phyloP scores from a whole-genome alignment of 2,888 invertebrate genomes.

The Notodonta dromedarius region DNA sequence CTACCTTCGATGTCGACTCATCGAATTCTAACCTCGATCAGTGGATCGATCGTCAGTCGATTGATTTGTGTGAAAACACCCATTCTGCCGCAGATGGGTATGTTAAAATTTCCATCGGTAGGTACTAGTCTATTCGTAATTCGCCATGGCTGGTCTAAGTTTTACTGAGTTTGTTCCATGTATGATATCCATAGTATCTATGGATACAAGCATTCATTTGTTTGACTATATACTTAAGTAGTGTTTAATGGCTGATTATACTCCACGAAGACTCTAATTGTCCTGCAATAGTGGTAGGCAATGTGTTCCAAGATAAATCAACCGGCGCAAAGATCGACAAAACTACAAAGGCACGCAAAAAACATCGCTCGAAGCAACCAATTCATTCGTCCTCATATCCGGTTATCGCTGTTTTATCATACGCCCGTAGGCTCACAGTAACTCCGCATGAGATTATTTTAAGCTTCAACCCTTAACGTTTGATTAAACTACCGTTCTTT shows the following conservation, averaged over 20 bases:
- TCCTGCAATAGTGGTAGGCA: not conserved
- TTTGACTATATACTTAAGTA: not conserved
- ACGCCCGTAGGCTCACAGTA: slow-evolving; percentile 67
- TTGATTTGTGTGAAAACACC: too few relatives aligned
- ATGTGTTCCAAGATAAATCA: slow-evolving; percentile 15
- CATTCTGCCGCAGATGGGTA: too few relatives aligned
- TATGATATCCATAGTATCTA: too few relatives aligned
- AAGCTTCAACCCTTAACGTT: slow-evolving; percentile 76
- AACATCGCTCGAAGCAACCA: slow-evolving; percentile 73
- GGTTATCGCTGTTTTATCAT: slow-evolving; percentile 81
- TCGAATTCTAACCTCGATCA: too few relatives aligned
- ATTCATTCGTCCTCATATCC: slow-evolving; percentile 79
- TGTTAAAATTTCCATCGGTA: too few relatives aligned
- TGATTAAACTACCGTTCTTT: slow-evolving; percentile 72
- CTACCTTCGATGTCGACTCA: too few relatives aligned
- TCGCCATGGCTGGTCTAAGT: not conserved
- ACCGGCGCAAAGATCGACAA: slow-evolving; percentile 46
- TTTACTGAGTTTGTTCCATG: too few relatives aligned
- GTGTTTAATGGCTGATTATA: not conserved
- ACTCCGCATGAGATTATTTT: slow-evolving; percentile 76
- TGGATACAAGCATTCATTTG: too few relatives aligned
- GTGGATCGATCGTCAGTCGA: too few relatives aligned
- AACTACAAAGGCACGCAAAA: slow-evolving; percentile 68
- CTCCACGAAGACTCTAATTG: not conserved
- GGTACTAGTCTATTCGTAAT: not conserved